Evolutionary conservation across 2,113 vertebrate species (phyloP).

Genomic region (Todiramphus chloris): DNA sequence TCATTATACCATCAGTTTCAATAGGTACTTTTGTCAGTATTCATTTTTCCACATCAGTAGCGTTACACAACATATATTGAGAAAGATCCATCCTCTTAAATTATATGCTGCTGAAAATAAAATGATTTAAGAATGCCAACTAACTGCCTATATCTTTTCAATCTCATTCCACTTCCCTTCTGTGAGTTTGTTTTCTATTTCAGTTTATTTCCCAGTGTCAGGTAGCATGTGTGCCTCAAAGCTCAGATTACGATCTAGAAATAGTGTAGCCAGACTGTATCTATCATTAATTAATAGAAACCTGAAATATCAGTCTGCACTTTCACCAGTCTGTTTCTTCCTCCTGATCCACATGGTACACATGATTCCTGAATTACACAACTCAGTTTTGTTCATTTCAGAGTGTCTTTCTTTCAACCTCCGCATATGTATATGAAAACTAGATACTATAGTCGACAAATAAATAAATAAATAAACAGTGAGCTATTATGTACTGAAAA

Average conservation of each 20-base stretch:
- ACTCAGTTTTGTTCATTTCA: background rate
- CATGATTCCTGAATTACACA: accelerated
- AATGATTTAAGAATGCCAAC: background rate
- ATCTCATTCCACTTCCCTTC: background rate
- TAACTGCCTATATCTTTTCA: background rate
- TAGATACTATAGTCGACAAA: background rate
- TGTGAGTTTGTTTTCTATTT: background rate
- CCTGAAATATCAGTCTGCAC: background rate
- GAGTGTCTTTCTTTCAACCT: background rate
- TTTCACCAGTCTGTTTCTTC: background rate
- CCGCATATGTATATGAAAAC: background rate
- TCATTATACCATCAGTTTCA: background rate
- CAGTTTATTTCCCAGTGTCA: background rate
- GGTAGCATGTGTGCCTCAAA: background rate
- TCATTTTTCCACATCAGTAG: background rate
- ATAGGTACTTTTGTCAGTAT: background rate
- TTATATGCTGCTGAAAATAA: background rate
- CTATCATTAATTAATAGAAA: background rate
- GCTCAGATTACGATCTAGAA: background rate
- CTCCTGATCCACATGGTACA: background rate
- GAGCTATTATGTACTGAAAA: background rate
- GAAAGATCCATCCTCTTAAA: background rate
- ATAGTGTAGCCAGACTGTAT: background rate
- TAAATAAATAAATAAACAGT: background rate
- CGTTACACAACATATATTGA: background rate